Base-by-base conservation (phyloP, 2,888 invertebrate species). In the Ochropleura plecta region DNA sequence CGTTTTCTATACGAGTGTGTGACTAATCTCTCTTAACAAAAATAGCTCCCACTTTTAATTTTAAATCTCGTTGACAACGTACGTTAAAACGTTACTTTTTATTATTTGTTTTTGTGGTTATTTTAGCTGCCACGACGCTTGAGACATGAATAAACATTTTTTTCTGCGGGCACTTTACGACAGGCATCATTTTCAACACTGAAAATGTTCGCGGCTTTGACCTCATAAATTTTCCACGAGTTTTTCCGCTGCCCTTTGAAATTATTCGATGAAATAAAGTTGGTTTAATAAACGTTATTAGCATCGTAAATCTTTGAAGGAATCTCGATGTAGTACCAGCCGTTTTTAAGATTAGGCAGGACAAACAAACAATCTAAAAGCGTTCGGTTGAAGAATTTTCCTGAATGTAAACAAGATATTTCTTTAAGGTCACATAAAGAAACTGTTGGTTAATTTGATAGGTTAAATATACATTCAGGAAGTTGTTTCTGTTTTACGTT, bases 91-190 rank as follows among this genome's bases (percentile, higher is more conserved):
- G 65, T 53, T 73, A 70, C 81, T 60, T 82, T 86, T 88, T 88
- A 88, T 84, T 87, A 82, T 87, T 87, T 87, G 86, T 87, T 87
- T 85, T 84, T 71, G 81, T 76, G 74, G 51, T 78, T 67, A 73
- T 84, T 78, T 84, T 80, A 66, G 65, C 62, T 78, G 76, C 73
- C 76, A 73, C 72, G 49, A 14, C 69, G 40, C 42, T 10, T 59
- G 73, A 18, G 62, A 59, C 18, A n/a, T 65, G 60, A 73, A 74
- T 76, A 73, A 65, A 68, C 70, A 49, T 51, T 46, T 81, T 78
- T 64, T 40, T 30, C 16, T 66, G 8, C 20, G 60, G 30, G 44
- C 59, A 70, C 48, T 86, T 81, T 76, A 69, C 66, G 62, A 63
- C 40, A 0, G 9, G 16, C 49, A 68, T 75, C 64, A 51, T 57